These are phyloP conservation scores for Trimorus sp. DNA, from an alignment of 2,888 invertebrate genomes.

Conservation along the genomic window DNA sequence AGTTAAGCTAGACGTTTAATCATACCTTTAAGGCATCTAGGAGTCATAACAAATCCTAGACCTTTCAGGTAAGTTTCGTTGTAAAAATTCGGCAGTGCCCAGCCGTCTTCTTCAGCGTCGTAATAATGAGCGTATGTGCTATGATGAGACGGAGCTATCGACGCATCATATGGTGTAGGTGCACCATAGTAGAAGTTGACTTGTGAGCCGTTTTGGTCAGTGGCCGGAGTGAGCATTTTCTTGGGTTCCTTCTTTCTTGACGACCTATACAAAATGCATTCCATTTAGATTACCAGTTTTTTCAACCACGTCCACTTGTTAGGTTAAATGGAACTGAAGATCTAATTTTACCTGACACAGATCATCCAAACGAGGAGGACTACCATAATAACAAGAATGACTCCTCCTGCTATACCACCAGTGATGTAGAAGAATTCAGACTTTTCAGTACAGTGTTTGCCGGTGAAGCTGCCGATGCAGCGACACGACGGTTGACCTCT, in stretches of 20 bases:
- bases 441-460: conserved; percentile 93
- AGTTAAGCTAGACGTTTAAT: too few species aligned
- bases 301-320: too few species aligned
- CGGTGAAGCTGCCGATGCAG: conserved; percentile 95
- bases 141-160: conserved; percentile 96
- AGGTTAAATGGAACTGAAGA: too few species aligned
- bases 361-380: conserved; percentile 98
- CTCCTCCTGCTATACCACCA: conserved; percentile 96
- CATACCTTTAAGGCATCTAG: too few species aligned
- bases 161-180: conserved; percentile 96
- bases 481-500: conserved; percentile 93
- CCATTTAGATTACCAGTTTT: neutral
- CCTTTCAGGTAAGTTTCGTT: conserved; percentile 98
- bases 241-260: conserved; percentile 94
- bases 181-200: conserved; percentile 98
- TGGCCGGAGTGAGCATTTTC: conserved; percentile 93
- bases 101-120: conserved; percentile 97
- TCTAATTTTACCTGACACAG: conserved; percentile 87
- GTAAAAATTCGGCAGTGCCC: conserved; percentile 99
- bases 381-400: conserved; percentile 95
- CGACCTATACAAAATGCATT: conserved; percentile 83
- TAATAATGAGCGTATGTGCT: conserved; percentile 98
- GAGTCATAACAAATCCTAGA: too few species aligned
- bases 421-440: conserved; percentile 98
- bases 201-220: conserved; percentile 95